Evolutionary conservation across 2,888 invertebrate species (phyloP), one percentile per base, ranked within the genome.

Genomic region (Melipona bicolor): DNA sequence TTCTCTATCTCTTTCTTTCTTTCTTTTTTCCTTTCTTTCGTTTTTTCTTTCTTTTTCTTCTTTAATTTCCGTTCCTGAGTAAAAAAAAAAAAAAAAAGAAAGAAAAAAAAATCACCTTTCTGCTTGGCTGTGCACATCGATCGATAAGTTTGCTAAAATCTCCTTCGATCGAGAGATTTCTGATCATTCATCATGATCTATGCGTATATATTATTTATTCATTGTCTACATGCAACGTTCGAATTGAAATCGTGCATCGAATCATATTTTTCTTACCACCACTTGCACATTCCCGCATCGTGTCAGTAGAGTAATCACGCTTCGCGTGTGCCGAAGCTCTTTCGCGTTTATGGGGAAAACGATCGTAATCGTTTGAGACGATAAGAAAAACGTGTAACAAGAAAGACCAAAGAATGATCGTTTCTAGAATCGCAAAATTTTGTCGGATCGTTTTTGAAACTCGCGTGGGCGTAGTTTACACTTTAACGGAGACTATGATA

Each of bases 101-200:
- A 9, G 6, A 9, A 9, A 43, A 43, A 43, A 43, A 43, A 43
- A 72, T 62, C 86, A 90, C 89, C 84, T 71, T 80, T 88, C 81
- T 87, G 89, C 88, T 91, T 91, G 88, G 92, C 92, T 92, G 91
- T 92, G 92, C 92, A 92, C 92, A 92, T 93, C 91, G 90, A 90
- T 90, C 88, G 87, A 87, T 78, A 87, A 89, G 83, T 89, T 89
- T 89, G 84, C 87, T 69, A 83, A 77, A 81, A 86, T 85, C 83
- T 72, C 84, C 84, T 59, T 70, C 77, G 73, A 79, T 82, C 84
- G 86, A 80, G 79, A 79, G 84, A 83, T 65, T 70, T 74, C 69
- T 24, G 70, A 81, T 80, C 74, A 65, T 77, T 62, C 67, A 79
- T 76, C 56, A 50, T 56, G n/a, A 68, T 76, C 68, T 56, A 24